Evolutionary conservation across 53 echinoderm and acorn worm species (phyloP).

Genomic region (Pentamera pediparva): DNA sequence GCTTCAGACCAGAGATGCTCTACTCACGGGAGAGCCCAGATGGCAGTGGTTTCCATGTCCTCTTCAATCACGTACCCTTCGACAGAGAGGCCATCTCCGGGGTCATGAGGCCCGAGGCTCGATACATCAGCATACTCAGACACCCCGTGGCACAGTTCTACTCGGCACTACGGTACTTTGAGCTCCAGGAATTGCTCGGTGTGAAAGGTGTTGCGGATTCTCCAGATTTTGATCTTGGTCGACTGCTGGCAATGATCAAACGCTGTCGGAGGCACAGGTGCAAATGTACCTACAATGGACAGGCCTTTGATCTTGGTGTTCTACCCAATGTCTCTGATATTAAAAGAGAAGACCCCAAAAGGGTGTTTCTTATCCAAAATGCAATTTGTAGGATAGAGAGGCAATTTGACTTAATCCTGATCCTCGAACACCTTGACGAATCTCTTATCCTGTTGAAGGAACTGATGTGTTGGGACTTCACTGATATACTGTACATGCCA

Average conservation of each 20-base stretch:
- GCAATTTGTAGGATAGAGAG: not conserved
- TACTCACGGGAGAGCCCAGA: not conserved
- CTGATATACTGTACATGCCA: not conserved
- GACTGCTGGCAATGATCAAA: not conserved
- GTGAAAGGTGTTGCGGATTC: not conserved
- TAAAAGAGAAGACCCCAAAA: not conserved
- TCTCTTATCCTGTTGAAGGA: not conserved
- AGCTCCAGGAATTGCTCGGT: not conserved
- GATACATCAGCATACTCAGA: conserved; percentile 10
- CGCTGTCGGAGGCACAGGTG: not conserved
- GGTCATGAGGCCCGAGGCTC: not conserved
- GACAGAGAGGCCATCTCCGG: not conserved
- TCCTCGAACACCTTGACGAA: conserved; percentile 11
- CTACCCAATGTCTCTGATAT: not conserved
- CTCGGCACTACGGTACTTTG: conserved; percentile 2
- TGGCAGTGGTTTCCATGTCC: not conserved
- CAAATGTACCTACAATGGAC: not conserved
- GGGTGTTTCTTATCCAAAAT: not conserved
- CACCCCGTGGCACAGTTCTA: conserved; percentile 9
- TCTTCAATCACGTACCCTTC: conserved; percentile 12
- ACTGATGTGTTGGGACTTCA: conserved; percentile 9
- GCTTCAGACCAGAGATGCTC: not conserved
- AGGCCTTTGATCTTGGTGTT: conserved; percentile 11
- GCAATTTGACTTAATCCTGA: not conserved
- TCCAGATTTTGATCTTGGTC: not conserved